A percentile compares a stretch with the other conserved stretches of the same genome.
These are phyloP conservation scores for Caenorhabditis brenneri DNA, from an alignment of 1,140 invertebrate genomes.

Conservation along the genomic window DNA sequence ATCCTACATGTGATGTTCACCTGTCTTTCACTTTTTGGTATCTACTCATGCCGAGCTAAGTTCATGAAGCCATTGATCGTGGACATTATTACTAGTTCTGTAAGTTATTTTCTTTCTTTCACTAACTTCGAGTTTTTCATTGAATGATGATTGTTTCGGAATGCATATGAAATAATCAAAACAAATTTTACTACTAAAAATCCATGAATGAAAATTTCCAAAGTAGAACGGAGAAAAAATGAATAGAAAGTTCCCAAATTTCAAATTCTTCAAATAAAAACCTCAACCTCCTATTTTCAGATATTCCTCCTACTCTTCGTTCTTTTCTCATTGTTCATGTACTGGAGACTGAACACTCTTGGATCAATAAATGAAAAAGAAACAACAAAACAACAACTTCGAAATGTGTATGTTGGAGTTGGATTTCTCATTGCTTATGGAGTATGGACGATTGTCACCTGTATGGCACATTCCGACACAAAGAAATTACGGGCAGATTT, in stretches of 20 bases:
- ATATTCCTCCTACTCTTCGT: conserved; percentile 50
- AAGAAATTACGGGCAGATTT: conserved; percentile 53
- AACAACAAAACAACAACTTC: conserved; percentile 48
- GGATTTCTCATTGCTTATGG: conserved; percentile 50
- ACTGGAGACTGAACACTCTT: conserved; percentile 50
- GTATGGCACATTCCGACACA: not conserved
- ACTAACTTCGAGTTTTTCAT: too few relatives aligned
- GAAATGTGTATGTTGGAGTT: conserved; percentile 51
- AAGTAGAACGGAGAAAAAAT: too few relatives aligned
- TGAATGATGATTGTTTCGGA: too few relatives aligned
- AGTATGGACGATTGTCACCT: conserved; percentile 41
- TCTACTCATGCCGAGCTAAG: conserved; percentile 51
- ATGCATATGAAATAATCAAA: too few relatives aligned
- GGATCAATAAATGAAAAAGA: conserved; percentile 42
- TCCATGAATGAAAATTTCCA: too few relatives aligned
- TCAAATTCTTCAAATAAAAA: too few relatives aligned
- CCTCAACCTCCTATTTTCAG: conserved; percentile 1
- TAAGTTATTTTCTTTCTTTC: conserved; percentile 17
- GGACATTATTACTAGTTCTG: conserved; percentile 43
- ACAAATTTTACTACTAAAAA: too few relatives aligned
- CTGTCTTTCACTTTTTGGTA: conserved; percentile 50
- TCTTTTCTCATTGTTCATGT: conserved; percentile 49
- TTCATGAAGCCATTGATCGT: conserved; percentile 49
- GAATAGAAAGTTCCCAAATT: too few relatives aligned
- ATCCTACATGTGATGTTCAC: conserved; percentile 50